These are phyloP conservation scores for Nesoenas mayeri DNA, from an alignment of 2,113 vertebrate genomes.

Conservation along the genomic window DNA sequence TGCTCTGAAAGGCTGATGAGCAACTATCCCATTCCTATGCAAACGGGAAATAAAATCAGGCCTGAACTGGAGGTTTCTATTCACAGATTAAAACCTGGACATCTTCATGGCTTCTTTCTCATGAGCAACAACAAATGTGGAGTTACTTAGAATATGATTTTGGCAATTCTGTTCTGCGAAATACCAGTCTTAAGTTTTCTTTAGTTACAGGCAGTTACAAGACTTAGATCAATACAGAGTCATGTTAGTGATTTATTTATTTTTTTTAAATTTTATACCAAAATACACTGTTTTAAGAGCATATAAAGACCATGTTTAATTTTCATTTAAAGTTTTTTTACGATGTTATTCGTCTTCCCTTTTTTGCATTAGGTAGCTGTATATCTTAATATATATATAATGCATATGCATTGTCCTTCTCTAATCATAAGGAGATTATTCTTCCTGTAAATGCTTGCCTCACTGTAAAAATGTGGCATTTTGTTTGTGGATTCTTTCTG, in stretches of 20 bases:
- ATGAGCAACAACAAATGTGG: background rate
- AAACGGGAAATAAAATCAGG: background rate
- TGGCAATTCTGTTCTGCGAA: background rate
- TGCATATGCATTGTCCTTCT: background rate
- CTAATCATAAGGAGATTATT: background rate
- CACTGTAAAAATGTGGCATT: background rate
- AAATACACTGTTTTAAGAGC: background rate
- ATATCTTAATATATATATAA: background rate
- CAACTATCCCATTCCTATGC: background rate
- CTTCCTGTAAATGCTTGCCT: background rate
- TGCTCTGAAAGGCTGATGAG: background rate
- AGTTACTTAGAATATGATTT: background rate
- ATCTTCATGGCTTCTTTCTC: background rate
- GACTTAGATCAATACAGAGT: background rate
- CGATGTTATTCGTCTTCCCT: background rate
- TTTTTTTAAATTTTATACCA: background rate
- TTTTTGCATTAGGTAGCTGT: background rate
- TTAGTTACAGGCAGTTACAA: background rate
- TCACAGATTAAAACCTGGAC: background rate
- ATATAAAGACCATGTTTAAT: background rate
- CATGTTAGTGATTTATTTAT: fast-evolving
- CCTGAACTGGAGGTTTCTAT: background rate
- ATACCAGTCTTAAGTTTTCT: background rate
- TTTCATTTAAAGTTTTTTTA: background rate
- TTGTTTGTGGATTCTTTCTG: background rate